These are phyloP conservation scores for Acanthococcus lagerstroemiae DNA, from an alignment of 2,888 invertebrate species.

Conservation along the genomic window DNA sequence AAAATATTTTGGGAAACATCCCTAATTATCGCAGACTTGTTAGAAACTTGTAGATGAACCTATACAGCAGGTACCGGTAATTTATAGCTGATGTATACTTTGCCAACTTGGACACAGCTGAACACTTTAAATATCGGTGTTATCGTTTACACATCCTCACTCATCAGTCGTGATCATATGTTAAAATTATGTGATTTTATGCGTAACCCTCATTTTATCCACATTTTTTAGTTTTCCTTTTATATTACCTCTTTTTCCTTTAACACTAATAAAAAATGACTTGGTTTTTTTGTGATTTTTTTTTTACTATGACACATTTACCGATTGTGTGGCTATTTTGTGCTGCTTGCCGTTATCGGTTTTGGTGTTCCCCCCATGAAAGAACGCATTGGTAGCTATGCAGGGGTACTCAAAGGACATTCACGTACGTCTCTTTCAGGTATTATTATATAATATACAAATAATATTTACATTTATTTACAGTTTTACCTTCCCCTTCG, in stretches of 20 bases:
- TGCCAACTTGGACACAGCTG: too few species aligned
- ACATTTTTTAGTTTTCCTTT: not conserved
- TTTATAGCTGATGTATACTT: too few species aligned
- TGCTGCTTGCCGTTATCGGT: constrained; percentile 31
- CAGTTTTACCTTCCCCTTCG: not conserved
- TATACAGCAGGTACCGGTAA: too few species aligned
- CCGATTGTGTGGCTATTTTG: constrained; percentile 27
- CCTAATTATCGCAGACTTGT: too few species aligned
- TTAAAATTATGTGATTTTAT: too few species aligned
- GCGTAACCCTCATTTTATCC: not conserved
- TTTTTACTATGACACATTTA: constrained; percentile 21
- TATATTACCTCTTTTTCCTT: constrained; percentile 1
- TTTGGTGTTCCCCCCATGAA: constrained; percentile 32
- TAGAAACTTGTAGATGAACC: too few species aligned
- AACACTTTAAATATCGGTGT: too few species aligned
- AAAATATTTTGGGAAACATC: too few species aligned
- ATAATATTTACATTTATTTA: too few species aligned
- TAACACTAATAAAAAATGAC: constrained; percentile 2
- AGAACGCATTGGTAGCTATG: constrained; percentile 55
- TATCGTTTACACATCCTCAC: too few species aligned
- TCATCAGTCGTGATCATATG: too few species aligned
- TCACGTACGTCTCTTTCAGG: constrained; percentile 77
- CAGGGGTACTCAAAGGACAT: constrained; percentile 79
- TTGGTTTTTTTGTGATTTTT: constrained; percentile 25
- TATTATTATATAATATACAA: constrained; percentile 45